A percentile compares a stretch with the other conserved stretches of the same genome.
Conservation (phyloP, 2,797 vertebrate genomes). For the Lutjanus campechanus region DNA sequence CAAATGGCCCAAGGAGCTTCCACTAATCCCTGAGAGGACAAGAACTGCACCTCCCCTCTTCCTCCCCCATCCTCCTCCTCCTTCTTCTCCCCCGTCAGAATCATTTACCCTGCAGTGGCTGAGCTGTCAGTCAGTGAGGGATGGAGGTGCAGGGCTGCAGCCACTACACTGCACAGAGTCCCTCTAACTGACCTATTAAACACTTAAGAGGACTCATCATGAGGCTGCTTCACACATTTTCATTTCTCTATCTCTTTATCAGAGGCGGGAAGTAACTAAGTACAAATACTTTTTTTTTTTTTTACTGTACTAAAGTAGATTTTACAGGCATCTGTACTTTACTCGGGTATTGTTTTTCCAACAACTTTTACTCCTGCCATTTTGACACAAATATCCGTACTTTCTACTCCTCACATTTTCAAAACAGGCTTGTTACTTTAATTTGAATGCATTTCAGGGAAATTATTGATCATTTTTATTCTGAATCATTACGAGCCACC, state of each 20-base stretch:
- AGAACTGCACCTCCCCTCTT: constrained; percentile 51
- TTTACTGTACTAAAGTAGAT: no score
- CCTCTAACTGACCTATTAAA: constrained; percentile 20
- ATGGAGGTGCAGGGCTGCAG: constrained; percentile 14
- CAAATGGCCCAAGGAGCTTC: constrained; percentile 85
- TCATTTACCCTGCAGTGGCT: constrained; percentile 55
- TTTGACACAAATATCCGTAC: no score
- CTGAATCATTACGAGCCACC: no score
- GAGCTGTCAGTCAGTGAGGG: constrained; percentile 41
- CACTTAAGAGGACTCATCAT: background rate
- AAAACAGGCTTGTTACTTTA: no score
- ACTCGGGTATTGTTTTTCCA: no score
- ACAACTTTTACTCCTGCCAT: no score
- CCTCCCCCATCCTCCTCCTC: constrained; percentile 27
- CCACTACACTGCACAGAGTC: constrained; percentile 27
- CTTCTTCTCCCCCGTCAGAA: constrained; percentile 43
- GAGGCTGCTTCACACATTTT: background rate
- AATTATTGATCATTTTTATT: no score
- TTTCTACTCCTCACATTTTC: no score
- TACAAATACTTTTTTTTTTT: no score
- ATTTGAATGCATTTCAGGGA: no score
- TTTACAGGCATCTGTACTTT: no score
- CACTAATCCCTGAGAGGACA: constrained; percentile 83
- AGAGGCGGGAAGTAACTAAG: no score
- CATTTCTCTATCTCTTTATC: background rate